Evolutionary conservation across 2,797 vertebrate genomes (phyloP).

Genomic region (Acanthurus tractus): DNA sequence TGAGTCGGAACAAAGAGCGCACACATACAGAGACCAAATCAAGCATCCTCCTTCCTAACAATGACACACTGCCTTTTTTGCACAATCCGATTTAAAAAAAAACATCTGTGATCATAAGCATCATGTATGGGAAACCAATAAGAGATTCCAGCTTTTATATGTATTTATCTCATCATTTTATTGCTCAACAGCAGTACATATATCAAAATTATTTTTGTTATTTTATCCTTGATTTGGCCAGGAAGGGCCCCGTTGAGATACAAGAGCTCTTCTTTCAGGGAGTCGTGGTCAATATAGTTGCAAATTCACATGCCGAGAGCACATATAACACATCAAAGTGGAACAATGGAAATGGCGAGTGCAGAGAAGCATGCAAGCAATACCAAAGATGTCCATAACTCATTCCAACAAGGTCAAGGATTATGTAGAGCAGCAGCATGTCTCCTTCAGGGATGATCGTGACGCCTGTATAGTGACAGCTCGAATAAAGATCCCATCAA

Average conservation of each 20-base stretch:
- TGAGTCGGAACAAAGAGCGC: background rate
- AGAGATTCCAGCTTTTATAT: conserved; percentile 1
- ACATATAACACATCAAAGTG: no score
- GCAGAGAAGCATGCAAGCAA: no score
- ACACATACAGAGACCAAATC: background rate
- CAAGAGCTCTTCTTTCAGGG: no score
- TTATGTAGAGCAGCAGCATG: no score
- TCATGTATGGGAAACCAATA: conserved; percentile 14
- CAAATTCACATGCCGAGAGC: no score
- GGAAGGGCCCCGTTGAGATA: no score
- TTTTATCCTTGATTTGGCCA: no score
- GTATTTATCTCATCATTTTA: background rate
- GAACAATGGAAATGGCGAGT: no score
- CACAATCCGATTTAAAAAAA: background rate
- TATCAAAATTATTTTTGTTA: background rate
- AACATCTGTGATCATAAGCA: background rate
- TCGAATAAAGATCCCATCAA: conserved; percentile 24
- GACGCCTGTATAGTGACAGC: background rate
- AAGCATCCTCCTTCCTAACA: conserved; percentile 11
- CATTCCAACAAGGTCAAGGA: no score
- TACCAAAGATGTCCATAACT: no score
- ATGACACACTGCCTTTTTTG: conserved; percentile 25
- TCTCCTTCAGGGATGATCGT: no score
- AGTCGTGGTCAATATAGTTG: no score
- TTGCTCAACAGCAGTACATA: background rate